phyloP scores from a whole-genome alignment of 92 coral and sea anemone species.

The Porites divaricata region DNA sequence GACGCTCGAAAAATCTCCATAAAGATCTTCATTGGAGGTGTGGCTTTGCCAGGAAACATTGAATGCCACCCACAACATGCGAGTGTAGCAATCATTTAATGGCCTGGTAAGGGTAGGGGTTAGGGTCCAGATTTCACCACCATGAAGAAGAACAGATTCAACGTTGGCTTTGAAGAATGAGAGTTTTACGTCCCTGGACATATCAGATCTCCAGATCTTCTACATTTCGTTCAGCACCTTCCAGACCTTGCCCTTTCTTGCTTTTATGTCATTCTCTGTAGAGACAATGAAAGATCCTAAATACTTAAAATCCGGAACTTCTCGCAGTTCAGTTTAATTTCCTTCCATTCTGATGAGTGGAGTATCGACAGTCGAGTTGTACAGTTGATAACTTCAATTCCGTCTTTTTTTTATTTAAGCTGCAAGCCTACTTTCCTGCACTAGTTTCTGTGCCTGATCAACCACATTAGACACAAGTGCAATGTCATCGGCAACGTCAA shows the following conservation, averaged over 20 bases:
- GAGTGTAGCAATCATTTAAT: background rate
- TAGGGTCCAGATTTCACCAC: background rate
- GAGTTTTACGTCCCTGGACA: background rate
- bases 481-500: no score
- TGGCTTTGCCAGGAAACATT: no score
- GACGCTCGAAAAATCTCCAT: background rate
- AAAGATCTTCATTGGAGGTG: background rate
- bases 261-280: conserved; percentile 26
- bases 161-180: no score
- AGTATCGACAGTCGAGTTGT: background rate
- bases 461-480: no score
- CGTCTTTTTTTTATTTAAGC: background rate
- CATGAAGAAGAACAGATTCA: background rate
- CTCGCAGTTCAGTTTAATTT: background rate
- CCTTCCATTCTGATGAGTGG: background rate
- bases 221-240: conserved; percentile 30
- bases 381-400: background rate
- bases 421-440: background rate
- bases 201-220: conserved; percentile 32
- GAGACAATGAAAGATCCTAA: conserved; percentile 3
- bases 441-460: no score
- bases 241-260: conserved; percentile 38
- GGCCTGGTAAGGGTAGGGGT: background rate
- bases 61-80: background rate
- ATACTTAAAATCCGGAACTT: background rate